Evolutionary conservation across 2,797 vertebrate species (phyloP).

Genomic region (Tokudaia muenninki): DNA sequence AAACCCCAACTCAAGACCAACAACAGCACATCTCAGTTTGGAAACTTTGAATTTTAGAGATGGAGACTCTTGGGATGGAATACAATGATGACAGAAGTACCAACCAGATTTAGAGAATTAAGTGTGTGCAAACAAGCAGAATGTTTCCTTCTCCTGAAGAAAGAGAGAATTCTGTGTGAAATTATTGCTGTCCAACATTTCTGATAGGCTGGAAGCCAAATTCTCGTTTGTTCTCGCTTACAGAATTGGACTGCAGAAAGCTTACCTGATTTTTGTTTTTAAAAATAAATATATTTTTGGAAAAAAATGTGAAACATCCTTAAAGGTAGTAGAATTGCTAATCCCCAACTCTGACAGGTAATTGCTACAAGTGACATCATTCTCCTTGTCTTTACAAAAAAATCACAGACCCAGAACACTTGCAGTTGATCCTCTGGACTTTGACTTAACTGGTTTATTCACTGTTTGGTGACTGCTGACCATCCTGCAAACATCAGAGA

Average conservation of each 20-base stretch:
- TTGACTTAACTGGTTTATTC: constrained; percentile 10
- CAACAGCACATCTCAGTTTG: constrained; percentile 93
- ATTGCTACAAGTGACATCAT: background rate
- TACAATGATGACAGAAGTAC: constrained; percentile 63
- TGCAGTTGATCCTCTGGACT: constrained; percentile 1
- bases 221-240: constrained; percentile 65
- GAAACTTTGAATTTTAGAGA: constrained; percentile 94
- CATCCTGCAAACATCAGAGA: background rate
- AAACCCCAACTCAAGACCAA: constrained; percentile 96
- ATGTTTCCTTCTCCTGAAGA: constrained; percentile 53
- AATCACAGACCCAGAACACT: background rate
- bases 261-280: constrained; percentile 75
- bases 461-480: background rate
- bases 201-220: constrained; percentile 62
- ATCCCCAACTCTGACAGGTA: constrained; percentile 21
- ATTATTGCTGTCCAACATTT: constrained; percentile 54
- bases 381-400: constrained; percentile 36
- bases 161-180: constrained; percentile 47
- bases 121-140: constrained; percentile 45
- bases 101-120: constrained; percentile 63
- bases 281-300: constrained; percentile 84
- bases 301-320: constrained; percentile 46
- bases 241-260: constrained; percentile 46
- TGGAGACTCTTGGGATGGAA: constrained; percentile 54
- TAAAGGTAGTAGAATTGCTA: constrained; percentile 32